Evolutionary conservation across 1,140 invertebrate genomes (phyloP).

Genomic region (Delia radicum): DNA sequence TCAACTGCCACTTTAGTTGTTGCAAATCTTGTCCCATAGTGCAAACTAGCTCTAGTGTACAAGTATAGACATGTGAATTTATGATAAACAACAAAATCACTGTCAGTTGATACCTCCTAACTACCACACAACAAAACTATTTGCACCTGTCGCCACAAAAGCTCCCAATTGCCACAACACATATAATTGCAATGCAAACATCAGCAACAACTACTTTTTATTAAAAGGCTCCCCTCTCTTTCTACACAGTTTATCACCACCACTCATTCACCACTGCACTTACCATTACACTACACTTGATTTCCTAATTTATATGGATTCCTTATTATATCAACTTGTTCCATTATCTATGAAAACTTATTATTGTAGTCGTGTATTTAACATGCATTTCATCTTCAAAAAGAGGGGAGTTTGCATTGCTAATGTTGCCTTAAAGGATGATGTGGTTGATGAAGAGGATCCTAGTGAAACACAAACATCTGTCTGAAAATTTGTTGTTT

Average conservation of each 20-base stretch:
- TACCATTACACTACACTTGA: neutral
- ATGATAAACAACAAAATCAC: slow-evolving; percentile 24
- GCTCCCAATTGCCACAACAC: slow-evolving; percentile 18
- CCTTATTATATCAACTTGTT: slow-evolving; percentile 8
- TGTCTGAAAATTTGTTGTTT: neutral
- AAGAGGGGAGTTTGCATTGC: neutral
- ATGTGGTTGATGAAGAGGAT: too few species aligned
- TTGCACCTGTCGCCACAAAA: slow-evolving; percentile 22
- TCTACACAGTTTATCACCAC: neutral
- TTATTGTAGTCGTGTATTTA: neutral
- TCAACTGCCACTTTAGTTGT: too few species aligned
- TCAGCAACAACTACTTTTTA: neutral
- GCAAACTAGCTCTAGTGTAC: neutral
- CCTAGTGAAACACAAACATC: neutral
- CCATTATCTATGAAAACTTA: slow-evolving; percentile 18
- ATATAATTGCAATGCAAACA: neutral
- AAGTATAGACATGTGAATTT: slow-evolving; percentile 16
- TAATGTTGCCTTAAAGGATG: neutral
- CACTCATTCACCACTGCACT: neutral
- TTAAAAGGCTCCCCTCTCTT: neutral
- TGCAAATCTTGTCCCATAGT: too few species aligned
- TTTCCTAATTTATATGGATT: slow-evolving; percentile 24
- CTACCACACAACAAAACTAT: slow-evolving; percentile 22
- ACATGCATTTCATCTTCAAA: neutral
- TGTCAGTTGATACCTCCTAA: slow-evolving; percentile 23